A percentile compares a stretch with the other conserved stretches of the same genome.
phyloP scores from a whole-genome alignment of 2,888 invertebrate genomes.

The Lasioglossum villosulum region DNA sequence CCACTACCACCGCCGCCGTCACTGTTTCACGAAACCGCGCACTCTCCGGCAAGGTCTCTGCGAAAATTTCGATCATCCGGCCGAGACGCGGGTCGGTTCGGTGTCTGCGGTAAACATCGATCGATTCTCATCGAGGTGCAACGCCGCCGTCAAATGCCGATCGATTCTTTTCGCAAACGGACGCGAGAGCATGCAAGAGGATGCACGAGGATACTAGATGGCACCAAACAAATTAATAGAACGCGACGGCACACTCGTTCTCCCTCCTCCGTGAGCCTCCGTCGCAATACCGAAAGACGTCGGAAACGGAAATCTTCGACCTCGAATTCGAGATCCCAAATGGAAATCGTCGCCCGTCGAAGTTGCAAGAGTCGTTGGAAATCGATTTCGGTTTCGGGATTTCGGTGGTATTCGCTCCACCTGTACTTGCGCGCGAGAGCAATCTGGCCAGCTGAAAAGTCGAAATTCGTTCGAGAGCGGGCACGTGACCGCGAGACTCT shows the following conservation, averaged over 20 bases:
- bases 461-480: slow-evolving; percentile 32
- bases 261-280: not conserved
- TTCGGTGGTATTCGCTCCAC: slow-evolving; percentile 3
- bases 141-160: not conserved
- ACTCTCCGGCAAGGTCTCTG: not conserved
- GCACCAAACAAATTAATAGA: not conserved
- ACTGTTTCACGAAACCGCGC: slow-evolving; percentile 43
- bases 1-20: not conserved
- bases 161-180: not conserved
- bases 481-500: slow-evolving; percentile 26
- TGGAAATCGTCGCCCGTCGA: slow-evolving; percentile 25
- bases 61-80: slow-evolving; percentile 11
- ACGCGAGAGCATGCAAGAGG: not conserved
- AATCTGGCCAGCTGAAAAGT: slow-evolving; percentile 22
- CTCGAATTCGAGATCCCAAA: not conserved
- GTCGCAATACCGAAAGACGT: not conserved
- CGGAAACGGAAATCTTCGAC: not conserved
- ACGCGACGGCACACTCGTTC: not conserved
- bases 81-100: not conserved
- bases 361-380: slow-evolving; percentile 7
- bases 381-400: slow-evolving; percentile 20
- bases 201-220: too few relatives aligned
- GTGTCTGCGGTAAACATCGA: not conserved
- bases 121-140: not conserved
- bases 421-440: slow-evolving; percentile 34